Percentiles rank a stretch among this genome's conserved stretches.
These are phyloP conservation scores for Melanotaenia nigrans DNA, from an alignment of 2,797 vertebrate species.

Conservation along the genomic window DNA sequence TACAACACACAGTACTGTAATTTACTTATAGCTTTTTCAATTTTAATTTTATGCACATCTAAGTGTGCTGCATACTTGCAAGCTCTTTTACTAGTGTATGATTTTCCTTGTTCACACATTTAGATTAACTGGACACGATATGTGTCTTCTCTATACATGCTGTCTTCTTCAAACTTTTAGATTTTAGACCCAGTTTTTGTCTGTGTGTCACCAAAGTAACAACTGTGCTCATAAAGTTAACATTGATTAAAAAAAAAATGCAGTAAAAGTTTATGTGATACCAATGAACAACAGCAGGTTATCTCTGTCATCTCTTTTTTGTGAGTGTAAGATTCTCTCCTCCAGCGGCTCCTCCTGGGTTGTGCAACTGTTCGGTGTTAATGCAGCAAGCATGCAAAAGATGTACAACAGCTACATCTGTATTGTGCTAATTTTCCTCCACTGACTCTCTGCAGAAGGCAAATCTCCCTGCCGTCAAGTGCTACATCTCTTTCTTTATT, in stretches of 20 bases:
- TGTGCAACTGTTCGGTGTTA: constrained; percentile 38
- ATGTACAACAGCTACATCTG: constrained; percentile 46
- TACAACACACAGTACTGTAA: constrained; percentile 8
- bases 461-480: constrained; percentile 46
- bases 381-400: constrained; percentile 23
- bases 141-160: neutral
- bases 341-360: constrained; percentile 33
- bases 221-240: neutral
- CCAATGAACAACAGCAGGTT: neutral
- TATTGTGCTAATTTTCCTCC: constrained; percentile 43
- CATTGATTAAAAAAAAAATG: constrained; percentile 6
- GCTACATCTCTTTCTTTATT: constrained; percentile 58
- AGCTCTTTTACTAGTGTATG: neutral
- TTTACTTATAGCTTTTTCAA: constrained; percentile 33
- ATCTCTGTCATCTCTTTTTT: constrained; percentile 10
- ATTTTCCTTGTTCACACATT: neutral
- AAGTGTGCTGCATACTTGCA: neutral
- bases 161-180: neutral
- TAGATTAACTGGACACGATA: neutral
- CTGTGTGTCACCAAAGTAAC: constrained; percentile 7
- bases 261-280: neutral
- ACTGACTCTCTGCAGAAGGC: constrained; percentile 43
- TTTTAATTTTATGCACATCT: constrained; percentile 32
- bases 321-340: constrained; percentile 12
- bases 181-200: constrained; percentile 2